Evolutionary conservation across 2,113 vertebrate species (phyloP).

Genomic region (Lynx canadensis): DNA sequence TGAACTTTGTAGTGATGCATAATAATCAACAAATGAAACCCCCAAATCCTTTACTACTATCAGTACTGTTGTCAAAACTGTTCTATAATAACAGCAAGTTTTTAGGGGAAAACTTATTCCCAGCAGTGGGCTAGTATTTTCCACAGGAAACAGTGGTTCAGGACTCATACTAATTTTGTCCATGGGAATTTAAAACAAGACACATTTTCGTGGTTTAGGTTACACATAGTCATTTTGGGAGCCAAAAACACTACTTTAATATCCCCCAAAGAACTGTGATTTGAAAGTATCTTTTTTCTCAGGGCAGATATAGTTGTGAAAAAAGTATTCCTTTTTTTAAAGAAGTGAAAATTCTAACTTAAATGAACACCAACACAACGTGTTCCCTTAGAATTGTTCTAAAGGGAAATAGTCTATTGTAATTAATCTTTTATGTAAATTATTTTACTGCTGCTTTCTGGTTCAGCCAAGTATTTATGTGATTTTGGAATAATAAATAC

Average conservation of each 20-base stretch:
- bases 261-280: slow-evolving; percentile 62
- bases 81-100: slow-evolving; percentile 43
- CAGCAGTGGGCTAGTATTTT: slow-evolving; percentile 74
- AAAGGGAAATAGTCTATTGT: slow-evolving; percentile 40
- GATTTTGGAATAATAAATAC: slow-evolving; percentile 65
- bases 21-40: not conserved
- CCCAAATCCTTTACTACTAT: not conserved
- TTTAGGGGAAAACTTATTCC: slow-evolving; percentile 66
- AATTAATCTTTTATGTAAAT: slow-evolving; percentile 65
- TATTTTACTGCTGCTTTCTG: slow-evolving; percentile 58
- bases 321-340: slow-evolving; percentile 24
- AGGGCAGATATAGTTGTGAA: slow-evolving; percentile 52
- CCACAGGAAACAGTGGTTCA: slow-evolving; percentile 78
- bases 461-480: not conserved
- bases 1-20: not conserved
- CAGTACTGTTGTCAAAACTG: slow-evolving; percentile 10
- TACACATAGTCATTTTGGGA: slow-evolving; percentile 72
- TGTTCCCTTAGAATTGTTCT: slow-evolving; percentile 49
- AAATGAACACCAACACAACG: slow-evolving; percentile 50
- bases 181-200: slow-evolving; percentile 76
- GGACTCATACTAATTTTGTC: slow-evolving; percentile 76
- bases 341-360: slow-evolving; percentile 62
- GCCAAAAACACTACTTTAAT: slow-evolving; percentile 67
- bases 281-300: slow-evolving; percentile 65
- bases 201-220: slow-evolving; percentile 77